Base-by-base conservation (phyloP, 2,113 vertebrate genomes). In the Pelmatolapia mariae region DNA sequence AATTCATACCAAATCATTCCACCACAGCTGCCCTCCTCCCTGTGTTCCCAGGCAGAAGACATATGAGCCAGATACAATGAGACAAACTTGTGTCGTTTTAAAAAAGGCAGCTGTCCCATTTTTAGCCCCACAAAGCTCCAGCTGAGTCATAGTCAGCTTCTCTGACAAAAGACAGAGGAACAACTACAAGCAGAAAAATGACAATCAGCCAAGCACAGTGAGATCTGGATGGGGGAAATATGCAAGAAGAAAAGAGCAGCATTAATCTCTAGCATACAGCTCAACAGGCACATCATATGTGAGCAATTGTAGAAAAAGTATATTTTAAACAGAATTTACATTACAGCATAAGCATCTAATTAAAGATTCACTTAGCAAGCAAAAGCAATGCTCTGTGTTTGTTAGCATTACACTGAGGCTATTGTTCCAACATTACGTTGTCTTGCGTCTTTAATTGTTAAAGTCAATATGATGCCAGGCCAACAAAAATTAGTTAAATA, bases 1-100 rank as follows among this genome's bases (percentile, higher is more conserved):
- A 92, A 95, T 95, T 94, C 91, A 93, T 95, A 92, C 87, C 91
- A 93, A 94, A 94, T 94, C 94, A 87, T 93, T 91, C 94, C 87
- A 90, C 91, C 93, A 87, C 94, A 95, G 94, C 94, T 95, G 94
- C 94, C 93, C 87, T 86, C 88, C 82, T 91, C 87, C 80, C 79
- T 86, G 84, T 16, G 84, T 91, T 94, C 91, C 92, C 89, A 92
- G 80, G 92, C 88, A 91, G 87, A 80, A 91, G 86, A 90, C 91
- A 85, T 86, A 82, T 68, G 89, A 94, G 89, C 76, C 91, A 92
- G 88, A 94, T 91, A 91, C 92, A 92, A 93, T 80, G 93, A 94
- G 92, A 88, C 90, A 89, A 93, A 93, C 86, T 95, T 92, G 85
- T 93, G 91, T 94, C 89, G 81, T 94, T 94, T 94, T 57, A 87